Percentiles rank a stretch among this genome's conserved stretches.
Conservation (phyloP, 2,797 vertebrate species). For the Megaceryle alcyon region DNA sequence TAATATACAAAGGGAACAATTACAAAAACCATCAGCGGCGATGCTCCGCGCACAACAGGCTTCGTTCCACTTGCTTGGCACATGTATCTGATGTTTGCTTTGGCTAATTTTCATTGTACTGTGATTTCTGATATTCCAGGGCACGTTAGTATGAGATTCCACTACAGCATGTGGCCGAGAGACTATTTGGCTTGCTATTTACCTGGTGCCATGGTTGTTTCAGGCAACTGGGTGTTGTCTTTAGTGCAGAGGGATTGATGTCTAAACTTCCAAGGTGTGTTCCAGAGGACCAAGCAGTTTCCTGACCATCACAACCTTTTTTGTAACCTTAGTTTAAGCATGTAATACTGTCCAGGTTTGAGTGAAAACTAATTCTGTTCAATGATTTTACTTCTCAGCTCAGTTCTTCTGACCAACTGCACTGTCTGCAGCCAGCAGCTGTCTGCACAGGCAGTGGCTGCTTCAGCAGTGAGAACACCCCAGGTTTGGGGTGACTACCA, state of each 20-base stretch:
- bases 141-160: neutral
- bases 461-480: no score
- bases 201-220: neutral
- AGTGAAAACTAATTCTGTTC: no score
- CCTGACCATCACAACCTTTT: neutral
- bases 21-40: neutral
- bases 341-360: neutral
- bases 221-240: neutral
- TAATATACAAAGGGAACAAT: neutral
- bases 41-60: rapidly evolving
- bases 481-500: no score
- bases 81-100: neutral
- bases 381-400: no score
- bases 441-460: no score
- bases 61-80: neutral
- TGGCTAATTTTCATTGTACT: neutral
- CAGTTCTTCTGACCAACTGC: no score
- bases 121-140: neutral
- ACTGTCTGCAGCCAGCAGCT: no score
- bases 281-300: neutral
- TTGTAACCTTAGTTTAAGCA: neutral
- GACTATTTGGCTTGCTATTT: neutral
- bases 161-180: rapidly evolving
- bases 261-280: neutral
- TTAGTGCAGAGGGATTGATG: neutral